Evolutionary conservation across 2,888 invertebrate species (phyloP), one percentile per base, ranked within the genome.

Genomic region (Fissipunctia ypsillon): DNA sequence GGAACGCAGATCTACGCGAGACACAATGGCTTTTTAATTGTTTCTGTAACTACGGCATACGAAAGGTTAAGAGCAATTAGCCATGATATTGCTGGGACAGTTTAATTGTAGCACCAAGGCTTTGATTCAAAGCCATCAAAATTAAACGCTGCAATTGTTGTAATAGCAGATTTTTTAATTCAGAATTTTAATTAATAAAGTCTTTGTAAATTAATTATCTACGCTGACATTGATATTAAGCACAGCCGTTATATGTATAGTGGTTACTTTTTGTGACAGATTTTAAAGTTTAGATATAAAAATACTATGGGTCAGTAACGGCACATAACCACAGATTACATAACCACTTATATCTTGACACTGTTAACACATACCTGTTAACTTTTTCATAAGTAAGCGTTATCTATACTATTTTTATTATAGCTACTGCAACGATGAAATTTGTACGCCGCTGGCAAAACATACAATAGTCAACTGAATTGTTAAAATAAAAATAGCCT

Each of bases 71-170:
- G 50, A 25, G 16, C 25, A 59, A 59, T 76, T 73, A 48, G 4
- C 3, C 16, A 22, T 14, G 16, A 67, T 43, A 48, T 25, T 66
- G 7, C 16, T 25, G 2, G 7, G 48, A 67, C 43, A 43, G 14
- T 57, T 76, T 68, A 67, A 74, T 59, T 76, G 4, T 43, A 59
- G 31, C 22, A 76, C 35, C 50, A 68, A 76, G 57, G 57, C 50
- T 57, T 66, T 22, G 43, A 48, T 14, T 16, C 19, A 19, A 73
- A 45, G 48, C 14, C 3, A n/a, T 50, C 25, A 16, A 43, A 57
- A 56, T 67, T 28, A 59, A 45, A 52, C n/a, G 16, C n/a, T n/a
- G 43, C 35, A 56, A 69, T 69, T 56, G n/a, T n/a, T 43, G 6
- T 41, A 41, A 22, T 12, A 22, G 14, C 9, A 14, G 5, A 28